These are phyloP conservation scores for Linyphia triangularis DNA, from an alignment of 2,888 invertebrate species.

Conservation along the genomic window DNA sequence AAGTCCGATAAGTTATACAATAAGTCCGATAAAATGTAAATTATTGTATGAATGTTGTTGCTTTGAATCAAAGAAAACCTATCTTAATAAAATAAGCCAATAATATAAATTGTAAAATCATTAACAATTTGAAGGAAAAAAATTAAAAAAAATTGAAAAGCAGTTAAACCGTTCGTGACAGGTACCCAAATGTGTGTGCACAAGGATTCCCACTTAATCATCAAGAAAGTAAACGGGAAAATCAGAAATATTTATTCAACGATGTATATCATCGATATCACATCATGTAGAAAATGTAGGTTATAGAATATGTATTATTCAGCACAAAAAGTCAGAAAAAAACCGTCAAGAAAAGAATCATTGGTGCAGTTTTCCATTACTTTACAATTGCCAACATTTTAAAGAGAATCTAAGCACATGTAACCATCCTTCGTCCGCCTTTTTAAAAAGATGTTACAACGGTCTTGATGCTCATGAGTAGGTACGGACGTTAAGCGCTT, in stretches of 20 bases:
- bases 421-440: background rate
- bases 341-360: constrained; percentile 5
- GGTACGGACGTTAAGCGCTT: constrained; percentile 20
- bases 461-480: constrained; percentile 20
- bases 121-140: too few species aligned
- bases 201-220: background rate
- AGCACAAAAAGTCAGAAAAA: background rate
- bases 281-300: background rate
- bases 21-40: too few species aligned
- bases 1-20: too few species aligned
- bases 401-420: constrained; percentile 36
- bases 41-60: too few species aligned
- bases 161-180: too few species aligned
- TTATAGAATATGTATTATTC: constrained; percentile 45
- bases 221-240: background rate
- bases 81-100: too few species aligned
- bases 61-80: too few species aligned
- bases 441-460: constrained; percentile 42
- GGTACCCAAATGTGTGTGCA: background rate
- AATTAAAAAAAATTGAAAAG: too few species aligned
- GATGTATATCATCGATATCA: background rate
- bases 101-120: too few species aligned
- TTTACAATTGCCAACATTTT: background rate
- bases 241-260: background rate
- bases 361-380: constrained; percentile 36